Evolutionary conservation across 2,888 invertebrate species (phyloP), one percentile per base, ranked within the genome.

Genomic region (Nomada ruficornis): DNA sequence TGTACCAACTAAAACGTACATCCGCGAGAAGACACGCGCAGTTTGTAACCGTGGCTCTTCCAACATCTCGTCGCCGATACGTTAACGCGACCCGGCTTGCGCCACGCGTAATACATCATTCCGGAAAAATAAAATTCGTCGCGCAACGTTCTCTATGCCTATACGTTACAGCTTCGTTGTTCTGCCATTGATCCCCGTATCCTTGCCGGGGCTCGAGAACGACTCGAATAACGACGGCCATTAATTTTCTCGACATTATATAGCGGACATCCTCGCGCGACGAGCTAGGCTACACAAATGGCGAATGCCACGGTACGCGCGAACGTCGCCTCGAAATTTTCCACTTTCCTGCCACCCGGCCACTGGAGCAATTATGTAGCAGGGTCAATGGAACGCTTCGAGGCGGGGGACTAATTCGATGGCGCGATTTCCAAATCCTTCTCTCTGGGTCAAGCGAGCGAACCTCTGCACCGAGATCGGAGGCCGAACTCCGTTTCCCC

Each of bases 191-290:
- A 85, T 85, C 75, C 78, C 57, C 47, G 65, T 77, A 60, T 83
- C 76, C 70, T 71, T 77, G 77, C 63, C 76, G 57, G 76, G 55
- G 63, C 80, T 63, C 77, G 82, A 82, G 86, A 86, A 86, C 86
- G 82, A 84, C 80, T 86, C 86, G 86, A 86, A 80, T 86, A 86
- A 86, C 86, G 86, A 86, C 86, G 82, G 78, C 86, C 86, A 86
- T 86, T 86, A 86, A 86, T 86, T 86, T 86, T 82, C 86, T 86
- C 82, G 84, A 77, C 86, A 80, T 86, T 84, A 84, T 77, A 77
- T 79, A 80, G 82, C 86, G 86, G 82, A 80, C 86, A 82, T 86
- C 86, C 84, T 82, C 86, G 86, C 75, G 59, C 83, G 74, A 60
- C 70, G 68, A 29, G 77, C 71, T 64, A 72, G 67, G 23, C 80